Conservation (phyloP, 2,797 vertebrate genomes). For the Bradypodion pumilum region DNA sequence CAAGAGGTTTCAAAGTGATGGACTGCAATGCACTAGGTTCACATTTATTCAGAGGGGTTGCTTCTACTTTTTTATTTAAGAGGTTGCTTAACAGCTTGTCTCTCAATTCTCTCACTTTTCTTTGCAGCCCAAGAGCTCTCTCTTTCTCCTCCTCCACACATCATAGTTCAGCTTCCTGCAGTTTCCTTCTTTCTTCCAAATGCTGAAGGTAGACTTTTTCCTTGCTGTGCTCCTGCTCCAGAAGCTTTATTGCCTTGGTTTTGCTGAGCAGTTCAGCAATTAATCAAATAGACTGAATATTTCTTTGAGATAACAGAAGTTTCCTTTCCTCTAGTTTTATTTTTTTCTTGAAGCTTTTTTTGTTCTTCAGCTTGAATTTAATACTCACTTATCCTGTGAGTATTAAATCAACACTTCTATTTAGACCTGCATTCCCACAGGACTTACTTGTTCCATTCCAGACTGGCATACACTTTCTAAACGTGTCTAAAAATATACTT, state of each 20-base stretch:
- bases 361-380: too few relatives aligned
- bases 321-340: too few relatives aligned
- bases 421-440: slow-evolving; percentile 8
- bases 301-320: too few relatives aligned
- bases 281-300: too few relatives aligned
- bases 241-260: slow-evolving; percentile 74
- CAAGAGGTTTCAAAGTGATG: slow-evolving; percentile 14
- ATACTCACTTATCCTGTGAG: not conserved
- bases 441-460: not conserved
- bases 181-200: slow-evolving; percentile 82
- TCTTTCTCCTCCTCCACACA: slow-evolving; percentile 93
- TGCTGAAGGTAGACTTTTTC: slow-evolving; percentile 81
- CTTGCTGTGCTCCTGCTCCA: slow-evolving; percentile 75
- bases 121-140: slow-evolving; percentile 89
- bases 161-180: slow-evolving; percentile 90
- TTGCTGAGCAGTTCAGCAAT: too few relatives aligned
- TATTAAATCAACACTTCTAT: not conserved
- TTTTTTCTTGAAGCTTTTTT: too few relatives aligned
- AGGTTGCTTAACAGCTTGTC: slow-evolving; percentile 87
- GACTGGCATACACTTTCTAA: not conserved
- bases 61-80: slow-evolving; percentile 80
- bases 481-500: slow-evolving; percentile 3
- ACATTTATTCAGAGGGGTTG: slow-evolving; percentile 59
- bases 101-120: slow-evolving; percentile 86
- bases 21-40: slow-evolving; percentile 18